Base-by-base conservation (phyloP, 2,113 vertebrate species). In the Ondatra zibethicus region DNA sequence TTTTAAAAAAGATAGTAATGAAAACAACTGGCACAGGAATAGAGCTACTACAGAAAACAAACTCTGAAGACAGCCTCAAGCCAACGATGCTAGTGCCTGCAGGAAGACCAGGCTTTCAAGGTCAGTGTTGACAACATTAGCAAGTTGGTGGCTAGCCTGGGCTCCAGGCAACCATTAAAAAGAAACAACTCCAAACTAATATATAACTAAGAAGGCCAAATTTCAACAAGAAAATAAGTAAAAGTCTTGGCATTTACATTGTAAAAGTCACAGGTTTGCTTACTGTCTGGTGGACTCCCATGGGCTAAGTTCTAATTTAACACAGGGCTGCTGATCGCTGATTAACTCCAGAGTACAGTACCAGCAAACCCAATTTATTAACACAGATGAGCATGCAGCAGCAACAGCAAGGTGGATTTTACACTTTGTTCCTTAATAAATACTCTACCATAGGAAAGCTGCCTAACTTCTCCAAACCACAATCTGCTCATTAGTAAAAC, bases 401-500 rank as follows among this genome's bases (percentile, higher is more conserved):
- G 29, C 36, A 17, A 52, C 58, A 89, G 12, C 25, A 76, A 0
- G 78, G 29, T 50, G 42, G 89, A 0, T 82, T 39, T 61, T 82
- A 58, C 16, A 82, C 52, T 82, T 39, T 82, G 55, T 36, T 82
- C 8, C 80, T 61, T 82, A 58, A 25, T 39, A 96, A 50, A 76
- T 45, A 25, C 76, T 31, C 86, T 42, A 31, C 70, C 31, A 39
- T 80, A 16, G 13, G 47, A 19, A 95, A 91, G 42, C 66, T 87
- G 89, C 9, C 90, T 88, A 91, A 97, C 47, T 93, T 96, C 27
- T 81, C 42, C 9, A 50, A 94, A 92, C 10, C 80, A 23, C 1
- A 85, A 77, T 90, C 70, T 96, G 66, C 5, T 88, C 9, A 91
- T 81, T 29, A 93, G 55, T 96, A 92, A 95, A 97, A 70, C 27